Evolutionary conservation across 2,888 invertebrate genomes (phyloP).

Genomic region (Hirtodrosophila alboralis): DNA sequence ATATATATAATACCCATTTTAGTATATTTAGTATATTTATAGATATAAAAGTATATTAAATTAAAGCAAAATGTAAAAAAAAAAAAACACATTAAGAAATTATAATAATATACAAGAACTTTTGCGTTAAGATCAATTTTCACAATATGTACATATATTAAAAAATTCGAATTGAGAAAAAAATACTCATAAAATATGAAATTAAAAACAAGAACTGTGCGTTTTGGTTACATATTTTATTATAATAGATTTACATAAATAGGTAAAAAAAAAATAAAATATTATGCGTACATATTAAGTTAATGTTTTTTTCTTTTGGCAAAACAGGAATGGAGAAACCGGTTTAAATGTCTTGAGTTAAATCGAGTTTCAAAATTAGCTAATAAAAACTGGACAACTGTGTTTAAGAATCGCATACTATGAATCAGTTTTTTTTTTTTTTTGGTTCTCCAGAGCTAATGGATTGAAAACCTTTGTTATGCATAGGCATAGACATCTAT

Average conservation of each 20-base stretch:
- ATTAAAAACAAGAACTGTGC: no score
- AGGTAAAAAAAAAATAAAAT: constrained; percentile 10
- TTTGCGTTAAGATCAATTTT: no score
- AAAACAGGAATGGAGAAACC: constrained; percentile 21
- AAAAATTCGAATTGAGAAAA: constrained; percentile 1
- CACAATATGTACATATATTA: no score
- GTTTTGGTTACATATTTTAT: constrained; percentile 29
- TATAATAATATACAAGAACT: no score
- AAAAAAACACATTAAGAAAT: no score
- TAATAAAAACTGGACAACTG: constrained; percentile 6
- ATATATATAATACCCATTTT: no score
- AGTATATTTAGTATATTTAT: no score
- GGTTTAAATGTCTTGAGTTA: constrained; percentile 13
- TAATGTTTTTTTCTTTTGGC: no score
- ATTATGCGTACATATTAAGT: constrained; percentile 27
- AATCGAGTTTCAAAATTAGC: constrained; percentile 17
- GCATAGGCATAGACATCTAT: constrained; percentile 11
- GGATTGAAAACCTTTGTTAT: constrained; percentile 30
- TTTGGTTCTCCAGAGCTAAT: no score
- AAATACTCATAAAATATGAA: constrained; percentile 11
- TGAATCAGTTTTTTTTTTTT: constrained; percentile 28
- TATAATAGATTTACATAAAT: constrained; percentile 12
- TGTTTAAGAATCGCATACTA: constrained; percentile 8
- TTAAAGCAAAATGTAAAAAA: no score
- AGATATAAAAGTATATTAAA: no score